A percentile compares a stretch with the other conserved stretches of the same genome.
phyloP scores from a whole-genome alignment of 2,113 vertebrate genomes.

The Cochlearius cochlearius region DNA sequence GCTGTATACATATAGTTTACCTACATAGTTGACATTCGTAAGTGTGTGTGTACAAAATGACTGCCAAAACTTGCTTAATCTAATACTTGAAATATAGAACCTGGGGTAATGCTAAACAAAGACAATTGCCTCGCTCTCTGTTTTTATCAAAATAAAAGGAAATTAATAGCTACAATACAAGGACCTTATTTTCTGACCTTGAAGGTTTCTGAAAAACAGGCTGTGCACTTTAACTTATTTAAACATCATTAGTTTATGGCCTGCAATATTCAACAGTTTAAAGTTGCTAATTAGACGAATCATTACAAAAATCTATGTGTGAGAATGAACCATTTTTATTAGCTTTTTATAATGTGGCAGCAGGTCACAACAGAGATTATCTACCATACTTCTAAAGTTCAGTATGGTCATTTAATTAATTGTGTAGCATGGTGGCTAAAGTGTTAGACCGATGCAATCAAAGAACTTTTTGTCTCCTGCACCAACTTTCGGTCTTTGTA shows the following conservation, averaged over 20 bases:
- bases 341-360: slow-evolving; percentile 5
- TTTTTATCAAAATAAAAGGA: slow-evolving; percentile 5
- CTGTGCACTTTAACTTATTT: not conserved
- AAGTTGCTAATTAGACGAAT: slow-evolving; percentile 42
- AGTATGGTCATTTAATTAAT: slow-evolving; percentile 5
- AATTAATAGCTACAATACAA: not conserved
- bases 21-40: accelerated
- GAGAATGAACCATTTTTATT: slow-evolving; percentile 25
- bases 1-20: not conserved
- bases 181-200: not conserved
- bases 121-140: not conserved
- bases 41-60: not conserved
- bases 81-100: not conserved
- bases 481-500: not conserved
- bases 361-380: slow-evolving; percentile 38
- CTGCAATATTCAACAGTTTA: slow-evolving; percentile 1
- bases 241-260: slow-evolving; percentile 17
- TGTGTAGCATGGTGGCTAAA: not conserved
- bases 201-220: not conserved
- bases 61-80: not conserved
- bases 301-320: not conserved
- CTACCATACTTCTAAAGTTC: not conserved
- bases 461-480: not conserved
- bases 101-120: not conserved
- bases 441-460: not conserved